These are phyloP conservation scores for Aspidoscelis tigris DNA, from an alignment of 2,113 vertebrate genomes.

Conservation along the genomic window DNA sequence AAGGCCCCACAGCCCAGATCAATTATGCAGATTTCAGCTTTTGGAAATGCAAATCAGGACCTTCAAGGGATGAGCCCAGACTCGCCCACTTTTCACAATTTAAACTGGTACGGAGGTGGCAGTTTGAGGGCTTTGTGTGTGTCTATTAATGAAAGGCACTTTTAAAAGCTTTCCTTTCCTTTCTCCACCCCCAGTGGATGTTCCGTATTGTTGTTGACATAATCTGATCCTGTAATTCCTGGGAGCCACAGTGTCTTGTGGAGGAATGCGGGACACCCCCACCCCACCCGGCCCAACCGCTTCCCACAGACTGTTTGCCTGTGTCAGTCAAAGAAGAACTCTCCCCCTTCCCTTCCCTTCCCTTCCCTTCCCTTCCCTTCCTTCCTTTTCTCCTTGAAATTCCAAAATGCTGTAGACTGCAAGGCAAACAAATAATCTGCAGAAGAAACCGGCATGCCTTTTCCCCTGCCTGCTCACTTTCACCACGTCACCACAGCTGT, in stretches of 20 bases:
- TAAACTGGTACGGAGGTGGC: no score
- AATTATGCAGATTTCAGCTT: no score
- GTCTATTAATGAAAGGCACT: background rate
- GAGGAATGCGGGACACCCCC: background rate
- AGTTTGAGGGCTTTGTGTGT: background rate
- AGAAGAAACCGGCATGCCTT: background rate
- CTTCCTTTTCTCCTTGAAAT: background rate
- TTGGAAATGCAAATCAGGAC: no score
- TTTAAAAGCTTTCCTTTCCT: no score
- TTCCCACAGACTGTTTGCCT: background rate
- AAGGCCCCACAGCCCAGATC: no score
- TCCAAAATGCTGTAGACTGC: constrained; percentile 26
- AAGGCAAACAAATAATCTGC: background rate
- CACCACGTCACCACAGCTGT: background rate
- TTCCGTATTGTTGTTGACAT: background rate
- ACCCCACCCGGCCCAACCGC: background rate
- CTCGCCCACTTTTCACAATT: background rate
- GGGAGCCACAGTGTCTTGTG: fast-evolving
- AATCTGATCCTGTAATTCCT: background rate
- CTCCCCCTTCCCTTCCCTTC: background rate
- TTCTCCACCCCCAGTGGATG: background rate
- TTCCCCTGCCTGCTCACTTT: background rate
- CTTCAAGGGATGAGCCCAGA: background rate
- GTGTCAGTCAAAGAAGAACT: background rate
- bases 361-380: background rate